Evolutionary conservation across 2,113 vertebrate species (phyloP).

Genomic region (Charadrius vociferus): DNA sequence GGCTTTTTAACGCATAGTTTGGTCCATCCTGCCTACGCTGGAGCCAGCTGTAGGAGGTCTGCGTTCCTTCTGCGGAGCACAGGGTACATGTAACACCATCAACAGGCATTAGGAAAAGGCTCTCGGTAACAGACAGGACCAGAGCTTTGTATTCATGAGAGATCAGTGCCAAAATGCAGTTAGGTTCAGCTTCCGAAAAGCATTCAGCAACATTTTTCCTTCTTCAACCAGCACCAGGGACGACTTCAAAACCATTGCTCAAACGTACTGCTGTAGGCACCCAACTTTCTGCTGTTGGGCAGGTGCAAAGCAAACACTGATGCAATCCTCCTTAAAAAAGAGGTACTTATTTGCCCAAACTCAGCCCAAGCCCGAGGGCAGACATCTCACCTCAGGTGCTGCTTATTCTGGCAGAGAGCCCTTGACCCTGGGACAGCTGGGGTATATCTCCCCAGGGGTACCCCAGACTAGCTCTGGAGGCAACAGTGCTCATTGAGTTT

Average conservation of each 20-base stretch:
- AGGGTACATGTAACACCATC: neutral
- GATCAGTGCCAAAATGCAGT: neutral
- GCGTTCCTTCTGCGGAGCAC: rapidly evolving
- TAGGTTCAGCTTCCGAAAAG: neutral
- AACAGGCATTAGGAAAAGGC: neutral
- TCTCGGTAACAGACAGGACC: neutral
- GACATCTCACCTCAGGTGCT: neutral
- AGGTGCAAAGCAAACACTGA: neutral
- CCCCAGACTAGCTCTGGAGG: neutral
- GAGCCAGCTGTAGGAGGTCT: neutral
- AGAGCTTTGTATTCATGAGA: neutral
- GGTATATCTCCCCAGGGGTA: too few species aligned
- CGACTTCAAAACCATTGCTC: neutral
- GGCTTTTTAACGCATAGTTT: neutral
- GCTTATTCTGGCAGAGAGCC: neutral
- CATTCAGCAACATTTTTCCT: neutral
- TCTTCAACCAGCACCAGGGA: neutral
- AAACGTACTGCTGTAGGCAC: rapidly evolving
- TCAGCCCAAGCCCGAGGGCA: neutral
- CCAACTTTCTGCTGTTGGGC: neutral
- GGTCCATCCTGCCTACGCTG: neutral
- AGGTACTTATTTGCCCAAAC: neutral
- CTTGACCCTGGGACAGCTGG: too few species aligned
- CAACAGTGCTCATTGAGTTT: neutral
- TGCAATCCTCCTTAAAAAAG: neutral